Conservation (phyloP, 2,888 invertebrate species). For the Teleogryllus oceanicus region DNA sequence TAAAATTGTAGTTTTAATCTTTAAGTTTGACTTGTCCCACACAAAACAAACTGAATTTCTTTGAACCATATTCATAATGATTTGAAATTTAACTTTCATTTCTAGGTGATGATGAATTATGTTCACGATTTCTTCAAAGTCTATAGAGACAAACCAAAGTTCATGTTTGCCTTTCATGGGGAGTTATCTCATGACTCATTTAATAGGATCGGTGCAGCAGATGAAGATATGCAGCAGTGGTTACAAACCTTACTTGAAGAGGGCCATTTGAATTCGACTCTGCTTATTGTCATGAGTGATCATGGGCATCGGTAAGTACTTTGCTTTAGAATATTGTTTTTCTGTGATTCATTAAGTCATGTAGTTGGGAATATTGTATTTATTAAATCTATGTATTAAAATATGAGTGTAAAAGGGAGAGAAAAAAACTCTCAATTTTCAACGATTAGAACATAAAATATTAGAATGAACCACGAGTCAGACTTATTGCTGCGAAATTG, state of each 20-base stretch:
- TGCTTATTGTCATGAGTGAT: constrained; percentile 88
- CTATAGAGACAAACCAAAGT: constrained; percentile 69
- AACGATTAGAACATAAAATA: no score
- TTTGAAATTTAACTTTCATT: constrained; percentile 29
- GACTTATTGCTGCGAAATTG: no score
- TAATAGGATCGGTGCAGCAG: constrained; percentile 72
- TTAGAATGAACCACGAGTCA: no score
- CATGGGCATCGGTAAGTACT: constrained; percentile 74
- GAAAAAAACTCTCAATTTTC: no score
- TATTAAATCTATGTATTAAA: no score
- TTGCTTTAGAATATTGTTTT: no score
- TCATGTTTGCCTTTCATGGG: constrained; percentile 82
- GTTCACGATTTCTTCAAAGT: constrained; percentile 55
- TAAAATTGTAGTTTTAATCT: no score
- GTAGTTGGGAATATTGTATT: no score
- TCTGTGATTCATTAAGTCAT: no score
- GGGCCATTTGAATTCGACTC: constrained; percentile 70
- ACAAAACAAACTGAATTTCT: background rate
- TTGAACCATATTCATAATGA: background rate
- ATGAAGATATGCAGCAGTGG: constrained; percentile 66
- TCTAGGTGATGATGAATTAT: constrained; percentile 53
- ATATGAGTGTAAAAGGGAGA: no score
- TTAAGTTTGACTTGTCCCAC: no score
- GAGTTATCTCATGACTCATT: constrained; percentile 85
- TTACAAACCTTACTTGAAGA: constrained; percentile 58